Evolutionary conservation across 2,113 vertebrate species (phyloP), one percentile per base, ranked within the genome.

Genomic region (Heterotis niloticus): DNA sequence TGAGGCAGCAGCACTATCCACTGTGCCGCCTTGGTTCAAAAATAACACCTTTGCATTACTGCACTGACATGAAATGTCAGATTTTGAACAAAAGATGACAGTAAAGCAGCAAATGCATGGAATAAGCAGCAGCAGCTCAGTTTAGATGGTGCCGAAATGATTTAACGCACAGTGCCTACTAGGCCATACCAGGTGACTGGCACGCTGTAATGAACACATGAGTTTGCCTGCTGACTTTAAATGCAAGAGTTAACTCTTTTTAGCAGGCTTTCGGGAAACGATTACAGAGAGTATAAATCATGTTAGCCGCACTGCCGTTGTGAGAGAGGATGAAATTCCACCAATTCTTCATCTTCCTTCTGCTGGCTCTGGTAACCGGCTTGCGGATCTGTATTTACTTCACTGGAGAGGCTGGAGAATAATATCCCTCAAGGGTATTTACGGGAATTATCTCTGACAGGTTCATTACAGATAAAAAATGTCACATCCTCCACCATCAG

Each of bases 401-500:
- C 78, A 51, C 70, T 75, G 24, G 70, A 24, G 75, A 66, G 78
- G 56, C 79, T 72, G 79, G 76, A 80, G 80, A 84, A 79, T 86
- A 78, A 86, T 84, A 62, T 52, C 78, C 75, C 86, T 84, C 79
- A 16, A 82, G 85, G 82, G 84, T 84, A 84, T 90, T 93, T 90
- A 91, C 84, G 83, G 89, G 91, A 85, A 94, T 92, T 83, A 90
- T 87, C 88, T 89, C 80, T 88, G 88, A 94, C 90, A 92, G 92
- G 90, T 93, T 95, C 93, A 94, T 93, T 93, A 91, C 89, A 94
- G 92, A 93, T 86, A 92, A 93, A 92, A 89, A 82, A 88, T 84
- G 85, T 86, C 90, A 89, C 91, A 86, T 68, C 78, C 78, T 44
- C 78, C 26, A 72, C 83, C 26, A 83, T 79, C 86, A 75, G 80